Evolutionary conservation across 1,140 invertebrate genomes (phyloP).

Genomic region (Drosophila busckii): DNA sequence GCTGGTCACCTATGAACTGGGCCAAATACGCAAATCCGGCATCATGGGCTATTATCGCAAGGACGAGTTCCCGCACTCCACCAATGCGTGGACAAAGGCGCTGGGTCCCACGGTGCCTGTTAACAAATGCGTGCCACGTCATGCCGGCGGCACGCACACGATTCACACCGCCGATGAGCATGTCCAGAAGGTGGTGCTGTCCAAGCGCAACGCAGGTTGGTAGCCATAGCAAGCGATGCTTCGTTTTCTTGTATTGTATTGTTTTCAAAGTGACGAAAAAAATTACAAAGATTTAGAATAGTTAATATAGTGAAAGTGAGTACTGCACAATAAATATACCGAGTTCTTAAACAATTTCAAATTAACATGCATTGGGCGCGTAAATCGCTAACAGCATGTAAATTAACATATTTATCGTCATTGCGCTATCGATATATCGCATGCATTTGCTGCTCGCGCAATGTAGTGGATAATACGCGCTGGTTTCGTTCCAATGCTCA

Average conservation of each 20-base stretch:
- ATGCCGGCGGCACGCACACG: conserved; percentile 87
- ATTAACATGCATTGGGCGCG: too few species aligned
- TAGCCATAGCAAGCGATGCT: conserved; percentile 1
- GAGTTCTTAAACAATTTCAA: too few species aligned
- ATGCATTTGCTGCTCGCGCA: too few species aligned
- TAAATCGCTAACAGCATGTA: too few species aligned
- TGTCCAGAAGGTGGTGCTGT: conserved; percentile 61
- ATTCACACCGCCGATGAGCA: conserved; percentile 84
- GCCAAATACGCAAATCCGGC: conserved; percentile 78
- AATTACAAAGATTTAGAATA: too few species aligned
- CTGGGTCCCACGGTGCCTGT: conserved; percentile 24
- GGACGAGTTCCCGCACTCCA: conserved; percentile 60
- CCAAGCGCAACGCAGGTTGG: conserved; percentile 52
- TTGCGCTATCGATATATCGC: too few species aligned
- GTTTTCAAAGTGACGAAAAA: background rate
- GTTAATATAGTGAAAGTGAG: too few species aligned
- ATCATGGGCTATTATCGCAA: conserved; percentile 72
- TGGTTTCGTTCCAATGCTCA: too few species aligned
- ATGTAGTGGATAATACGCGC: too few species aligned
- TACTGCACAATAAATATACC: too few species aligned
- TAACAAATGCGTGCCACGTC: conserved; percentile 84
- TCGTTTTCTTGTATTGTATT: background rate
- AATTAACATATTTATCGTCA: too few species aligned
- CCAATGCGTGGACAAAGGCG: conserved; percentile 49
- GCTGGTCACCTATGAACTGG: conserved; percentile 84